Conservation (phyloP, 92 coral and sea anemone genomes). For the Diadumene lineata region DNA sequence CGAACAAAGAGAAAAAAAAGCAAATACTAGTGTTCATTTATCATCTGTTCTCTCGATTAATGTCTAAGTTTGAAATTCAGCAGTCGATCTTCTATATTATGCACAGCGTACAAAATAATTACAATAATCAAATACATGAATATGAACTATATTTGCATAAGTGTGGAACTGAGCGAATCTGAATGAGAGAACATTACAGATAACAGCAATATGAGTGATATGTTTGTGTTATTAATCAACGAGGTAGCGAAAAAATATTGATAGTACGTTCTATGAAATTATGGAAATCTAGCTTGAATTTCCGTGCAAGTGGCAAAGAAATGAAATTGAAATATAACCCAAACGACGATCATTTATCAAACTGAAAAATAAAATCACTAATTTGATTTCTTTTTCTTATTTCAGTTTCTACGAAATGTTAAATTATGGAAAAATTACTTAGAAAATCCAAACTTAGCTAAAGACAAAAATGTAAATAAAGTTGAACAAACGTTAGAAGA, state of each 20-base stretch:
- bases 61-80: not conserved
- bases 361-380: no score
- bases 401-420: slow-evolving; percentile 87
- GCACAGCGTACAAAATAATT: not conserved
- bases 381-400: slow-evolving; percentile 1
- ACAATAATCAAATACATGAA: not conserved
- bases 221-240: not conserved
- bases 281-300: no score
- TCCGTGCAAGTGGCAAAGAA: no score
- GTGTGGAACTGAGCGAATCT: not conserved
- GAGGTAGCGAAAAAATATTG: no score
- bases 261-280: no score
- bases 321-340: no score
- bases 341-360: no score
- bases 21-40: not conserved
- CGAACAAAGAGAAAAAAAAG: no score
- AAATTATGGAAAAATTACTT: slow-evolving; percentile 81
- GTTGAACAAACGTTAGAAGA: slow-evolving; percentile 72
- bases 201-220: not conserved
- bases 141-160: not conserved
- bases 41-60: not conserved
- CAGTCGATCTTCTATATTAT: not conserved
- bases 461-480: slow-evolving; percentile 62
- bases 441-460: slow-evolving; percentile 58
- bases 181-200: not conserved